phyloP scores from a whole-genome alignment of 2,113 vertebrate species.

The Oplegnathus fasciatus region DNA sequence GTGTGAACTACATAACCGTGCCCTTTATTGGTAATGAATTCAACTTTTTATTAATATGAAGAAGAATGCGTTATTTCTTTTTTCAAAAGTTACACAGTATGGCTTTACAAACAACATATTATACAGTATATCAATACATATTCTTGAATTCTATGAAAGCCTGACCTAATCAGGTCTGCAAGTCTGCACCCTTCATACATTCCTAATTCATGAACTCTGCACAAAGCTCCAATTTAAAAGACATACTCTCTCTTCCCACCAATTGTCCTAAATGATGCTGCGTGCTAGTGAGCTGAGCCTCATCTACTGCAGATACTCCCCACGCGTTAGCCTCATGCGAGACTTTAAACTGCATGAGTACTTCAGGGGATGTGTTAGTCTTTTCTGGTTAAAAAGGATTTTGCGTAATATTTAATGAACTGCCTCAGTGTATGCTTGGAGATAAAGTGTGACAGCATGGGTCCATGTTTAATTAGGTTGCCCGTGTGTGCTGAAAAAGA shows the following conservation, averaged over 20 bases:
- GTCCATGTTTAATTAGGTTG: constrained; percentile 51
- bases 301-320: not conserved
- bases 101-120: not conserved
- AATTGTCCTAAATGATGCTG: not conserved
- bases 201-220: constrained; percentile 3
- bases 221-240: not conserved
- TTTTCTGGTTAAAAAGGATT: constrained; percentile 50
- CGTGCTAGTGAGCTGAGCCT: not conserved
- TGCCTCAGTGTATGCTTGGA: constrained; percentile 15
- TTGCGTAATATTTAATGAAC: constrained; percentile 53
- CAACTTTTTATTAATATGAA: not conserved
- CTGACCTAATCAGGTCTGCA: not conserved
- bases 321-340: not conserved
- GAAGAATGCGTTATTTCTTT: not conserved
- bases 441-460: constrained; percentile 38
- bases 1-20: too few relatives aligned
- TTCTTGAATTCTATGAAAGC: not conserved
- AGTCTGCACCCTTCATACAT: not conserved
- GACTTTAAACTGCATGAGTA: not conserved
- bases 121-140: not conserved
- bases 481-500: constrained; percentile 7
- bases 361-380: not conserved
- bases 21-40: not conserved
- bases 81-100: constrained; percentile 2
- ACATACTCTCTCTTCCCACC: not conserved